Evolutionary conservation across 2,797 vertebrate species (phyloP).

Genomic region (Schizopygopsis malacanthus): DNA sequence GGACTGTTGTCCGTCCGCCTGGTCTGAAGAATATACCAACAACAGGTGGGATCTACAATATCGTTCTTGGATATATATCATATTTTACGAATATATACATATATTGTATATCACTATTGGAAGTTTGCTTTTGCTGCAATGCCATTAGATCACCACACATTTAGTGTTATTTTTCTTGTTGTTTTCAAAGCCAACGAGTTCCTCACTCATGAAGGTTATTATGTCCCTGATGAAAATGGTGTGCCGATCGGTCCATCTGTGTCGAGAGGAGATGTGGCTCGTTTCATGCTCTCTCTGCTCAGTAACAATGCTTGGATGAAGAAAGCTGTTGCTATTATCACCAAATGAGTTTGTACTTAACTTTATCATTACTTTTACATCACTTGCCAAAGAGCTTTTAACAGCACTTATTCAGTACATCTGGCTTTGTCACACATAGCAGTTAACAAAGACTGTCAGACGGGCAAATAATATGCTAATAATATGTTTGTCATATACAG

Average conservation of each 20-base stretch:
- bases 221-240: constrained; percentile 70
- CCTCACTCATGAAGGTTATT: constrained; percentile 78
- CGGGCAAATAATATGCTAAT: not conserved
- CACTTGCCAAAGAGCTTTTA: not conserved
- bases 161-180: constrained; percentile 28
- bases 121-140: not conserved
- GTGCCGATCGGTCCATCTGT: constrained; percentile 64
- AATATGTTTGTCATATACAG: not conserved
- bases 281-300: constrained; percentile 79
- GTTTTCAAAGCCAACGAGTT: constrained; percentile 75
- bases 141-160: not conserved
- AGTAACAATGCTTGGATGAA: constrained; percentile 76
- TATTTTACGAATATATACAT: no score
- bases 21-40: constrained; percentile 77
- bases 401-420: not conserved
- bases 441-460: not conserved
- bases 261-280: constrained; percentile 74
- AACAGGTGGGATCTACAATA: constrained; percentile 69
- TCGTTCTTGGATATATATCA: no score
- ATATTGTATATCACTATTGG: not conserved
- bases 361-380: not conserved
- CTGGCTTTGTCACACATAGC: not conserved
- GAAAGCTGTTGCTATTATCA: constrained; percentile 75
- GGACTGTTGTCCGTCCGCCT: constrained; percentile 82
- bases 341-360: constrained; percentile 63